Evolutionary conservation across 1,140 invertebrate genomes (phyloP), one percentile per base, ranked within the genome.

Genomic region (Rhizoglyphus robini): DNA sequence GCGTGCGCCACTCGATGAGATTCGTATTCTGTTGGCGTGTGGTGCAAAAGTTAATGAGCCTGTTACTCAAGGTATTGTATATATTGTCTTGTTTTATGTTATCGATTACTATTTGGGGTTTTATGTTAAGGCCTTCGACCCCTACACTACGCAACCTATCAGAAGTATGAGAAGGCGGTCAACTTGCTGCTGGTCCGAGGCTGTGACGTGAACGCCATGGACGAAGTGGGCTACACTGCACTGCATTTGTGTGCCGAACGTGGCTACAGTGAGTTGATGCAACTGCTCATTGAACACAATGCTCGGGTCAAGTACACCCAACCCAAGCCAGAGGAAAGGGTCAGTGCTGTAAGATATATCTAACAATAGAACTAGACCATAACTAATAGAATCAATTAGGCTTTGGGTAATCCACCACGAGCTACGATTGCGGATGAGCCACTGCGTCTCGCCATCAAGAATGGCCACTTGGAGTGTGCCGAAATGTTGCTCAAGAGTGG

Each of bases 141-240:
- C 0, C 76, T 95, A n/a, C 90, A 94, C 74, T 95, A 94, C 74
- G 90, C 90, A 0, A 87, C 90, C 51, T 93, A 88, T 83, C 86
- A 89, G 72, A 77, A 81, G 15, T 86, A 93, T 75, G 78, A 83
- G 34, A 88, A 90, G 71, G 88, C 88, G 0, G 86, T 87, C 0
- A 81, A 85, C 47, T 75, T 88, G 38, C 76, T 89, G 34, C 76
- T 89, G 32, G 85, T 88, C 0, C 75, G 86, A 41, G 87, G 71
- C 1, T 85, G 85, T 68, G 86, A 89, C 73, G 85, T 92, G 20
- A 77, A 93, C 76, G 86, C 86, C 0, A 82, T 82, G 11, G 90
- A 94, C 72, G 88, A 92, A 71, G 88, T 89, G 69, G 90, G 90
- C 0, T 93, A 92, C 75, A 89, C 88, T 51, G 86, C 90, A 0